Conservation (phyloP, 2,797 vertebrate genomes). For the Phaenicophaeus curvirostris region DNA sequence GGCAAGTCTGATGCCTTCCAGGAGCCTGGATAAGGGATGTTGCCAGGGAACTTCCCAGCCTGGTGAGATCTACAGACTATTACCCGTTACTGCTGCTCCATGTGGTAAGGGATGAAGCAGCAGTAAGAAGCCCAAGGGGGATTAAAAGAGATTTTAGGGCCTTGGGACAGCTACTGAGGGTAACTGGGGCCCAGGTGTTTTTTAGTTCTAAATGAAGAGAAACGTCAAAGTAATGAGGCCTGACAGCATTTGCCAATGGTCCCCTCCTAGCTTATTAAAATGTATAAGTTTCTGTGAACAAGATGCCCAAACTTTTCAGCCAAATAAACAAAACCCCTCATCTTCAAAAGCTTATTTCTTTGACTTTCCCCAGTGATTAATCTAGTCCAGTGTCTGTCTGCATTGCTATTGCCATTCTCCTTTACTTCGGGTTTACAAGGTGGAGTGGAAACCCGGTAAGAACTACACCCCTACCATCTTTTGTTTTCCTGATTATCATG, state of each 20-base stretch:
- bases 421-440: background rate
- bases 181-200: no score
- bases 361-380: background rate
- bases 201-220: background rate
- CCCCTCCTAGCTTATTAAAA: background rate
- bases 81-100: no score
- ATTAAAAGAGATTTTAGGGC: no score
- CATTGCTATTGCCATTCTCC: background rate
- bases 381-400: background rate
- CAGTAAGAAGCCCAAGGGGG: no score
- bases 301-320: accelerated
- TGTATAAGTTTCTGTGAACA: background rate
- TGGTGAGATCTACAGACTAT: no score
- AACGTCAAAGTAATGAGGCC: background rate
- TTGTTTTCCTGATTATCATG: no score
- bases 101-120: no score
- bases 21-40: no score
- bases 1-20: no score
- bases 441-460: background rate
- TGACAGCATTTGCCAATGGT: background rate
- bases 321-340: background rate
- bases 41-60: no score
- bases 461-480: background rate
- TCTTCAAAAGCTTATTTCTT: background rate
- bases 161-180: no score